Conservation (phyloP, 1,140 invertebrate species). For the Nasonia giraulti region DNA sequence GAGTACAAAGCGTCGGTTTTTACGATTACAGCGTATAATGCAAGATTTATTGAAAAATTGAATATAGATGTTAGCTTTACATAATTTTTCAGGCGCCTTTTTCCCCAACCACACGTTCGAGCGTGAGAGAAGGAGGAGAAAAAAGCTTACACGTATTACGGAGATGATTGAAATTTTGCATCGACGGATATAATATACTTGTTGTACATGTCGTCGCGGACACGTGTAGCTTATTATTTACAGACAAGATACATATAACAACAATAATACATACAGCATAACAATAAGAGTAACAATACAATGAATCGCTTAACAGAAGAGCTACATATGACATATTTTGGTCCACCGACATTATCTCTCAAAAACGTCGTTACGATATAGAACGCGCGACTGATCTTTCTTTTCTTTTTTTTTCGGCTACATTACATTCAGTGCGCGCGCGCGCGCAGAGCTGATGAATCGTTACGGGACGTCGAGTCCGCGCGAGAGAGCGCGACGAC, state of each 20-base stretch:
- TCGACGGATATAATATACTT: not conserved
- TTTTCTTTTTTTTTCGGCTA: not conserved
- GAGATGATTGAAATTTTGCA: not conserved
- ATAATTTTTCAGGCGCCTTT: slow-evolving; percentile 10
- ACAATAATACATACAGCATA: slow-evolving; percentile 48
- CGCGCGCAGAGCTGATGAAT: not conserved
- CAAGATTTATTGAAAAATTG: slow-evolving; percentile 47
- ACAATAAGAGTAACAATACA: slow-evolving; percentile 53
- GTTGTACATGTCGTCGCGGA: not conserved
- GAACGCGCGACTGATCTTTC: not conserved
- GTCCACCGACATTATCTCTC: not conserved
- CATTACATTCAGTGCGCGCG: not conserved
- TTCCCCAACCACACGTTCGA: not conserved
- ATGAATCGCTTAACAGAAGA: slow-evolving; percentile 41
- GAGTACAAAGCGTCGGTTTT: not conserved
- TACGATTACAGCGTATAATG: slow-evolving; percentile 29
- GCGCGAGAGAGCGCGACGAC: not conserved
- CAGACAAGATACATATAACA: slow-evolving; percentile 46
- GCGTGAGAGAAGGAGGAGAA: not conserved
- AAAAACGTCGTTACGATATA: not conserved
- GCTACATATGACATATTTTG: slow-evolving; percentile 28
- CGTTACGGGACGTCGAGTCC: not conserved
- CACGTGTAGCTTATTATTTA: slow-evolving; percentile 44
- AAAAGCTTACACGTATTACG: not conserved
- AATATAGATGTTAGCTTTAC: slow-evolving; percentile 37